Evolutionary conservation across 2,888 invertebrate species (phyloP), one percentile per base, ranked within the genome.

Genomic region (Poecilus cupreus): DNA sequence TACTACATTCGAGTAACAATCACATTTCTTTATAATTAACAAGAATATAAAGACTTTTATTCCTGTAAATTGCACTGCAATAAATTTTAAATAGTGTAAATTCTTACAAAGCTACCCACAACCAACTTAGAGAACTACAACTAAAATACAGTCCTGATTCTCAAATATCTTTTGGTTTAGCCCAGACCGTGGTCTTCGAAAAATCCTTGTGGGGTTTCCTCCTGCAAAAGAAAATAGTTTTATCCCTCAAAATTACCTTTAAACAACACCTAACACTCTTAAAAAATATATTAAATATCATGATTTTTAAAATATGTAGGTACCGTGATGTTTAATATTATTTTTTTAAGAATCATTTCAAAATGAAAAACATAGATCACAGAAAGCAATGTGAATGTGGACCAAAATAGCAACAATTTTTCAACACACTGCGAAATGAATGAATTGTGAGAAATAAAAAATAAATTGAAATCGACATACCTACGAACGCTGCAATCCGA

Each of bases 161-260:
- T 24, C 22, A 60, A 24, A 24, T n/a, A 13, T 74, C 22, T 26
- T 54, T 57, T 51, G 10, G 8, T 74, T 93, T 95, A 98, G 86
- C 98, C 98, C 86, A 99, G 94, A 84, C 98, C 98, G 90, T 98
- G 98, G 91, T 99, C 99, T 90, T 99, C 99, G 91, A 99, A 99
- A 92, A 99, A 98, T 87, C 98, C 98, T 91, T 99, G 98, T 79
- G 98, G 98, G 81, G 98, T 99, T 93, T 99, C 98, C 92, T 99
- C 99, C 98, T 98, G 93, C 88, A 96, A 96, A 91, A 93, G 91
- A 91, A 90, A 89, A 86, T 22, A 43, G 10, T 49, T 72, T 82
- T 43, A 26, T 68, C 18, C n/a, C 37, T 26, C 43, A 37, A 75
- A 74, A 37, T 10, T 68, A 68, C 18, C 18, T 11, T 20, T 51